A percentile compares a stretch with the other conserved stretches of the same genome.
Conservation (phyloP, 1,140 invertebrate species). For the Meteorus sp. region DNA sequence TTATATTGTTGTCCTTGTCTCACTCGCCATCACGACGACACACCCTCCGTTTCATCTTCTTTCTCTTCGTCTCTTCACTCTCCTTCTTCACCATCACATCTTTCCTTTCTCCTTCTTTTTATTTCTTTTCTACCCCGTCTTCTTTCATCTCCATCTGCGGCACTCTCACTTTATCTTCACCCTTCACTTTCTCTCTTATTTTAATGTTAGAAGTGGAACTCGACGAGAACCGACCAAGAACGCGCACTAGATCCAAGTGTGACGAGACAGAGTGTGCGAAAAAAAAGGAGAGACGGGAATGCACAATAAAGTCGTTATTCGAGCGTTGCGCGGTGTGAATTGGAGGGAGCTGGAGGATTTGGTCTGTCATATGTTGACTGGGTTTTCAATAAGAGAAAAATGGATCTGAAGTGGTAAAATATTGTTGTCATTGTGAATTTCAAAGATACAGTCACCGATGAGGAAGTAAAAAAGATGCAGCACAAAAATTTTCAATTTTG, state of each 20-base stretch:
- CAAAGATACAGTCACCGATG: no score
- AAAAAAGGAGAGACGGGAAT: slow-evolving; percentile 37
- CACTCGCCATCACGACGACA: slow-evolving; percentile 25
- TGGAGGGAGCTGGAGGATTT: slow-evolving; percentile 24
- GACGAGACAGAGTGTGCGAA: slow-evolving; percentile 23
- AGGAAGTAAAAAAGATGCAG: no score
- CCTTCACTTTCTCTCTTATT: no score
- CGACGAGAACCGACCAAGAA: no score
- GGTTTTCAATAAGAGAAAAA: no score
- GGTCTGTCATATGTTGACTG: slow-evolving; percentile 23
- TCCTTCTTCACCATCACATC: no score
- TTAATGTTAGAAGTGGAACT: no score
- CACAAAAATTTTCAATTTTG: no score
- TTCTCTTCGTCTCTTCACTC: slow-evolving; percentile 7
- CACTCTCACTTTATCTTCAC: slow-evolving; percentile 12
- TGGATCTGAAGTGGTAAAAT: no score
- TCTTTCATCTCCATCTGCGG: neutral
- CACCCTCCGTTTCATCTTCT: slow-evolving; percentile 17
- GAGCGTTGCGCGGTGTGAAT: slow-evolving; percentile 26
- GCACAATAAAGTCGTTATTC: slow-evolving; percentile 52
- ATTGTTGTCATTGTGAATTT: no score
- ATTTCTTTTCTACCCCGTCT: no score
- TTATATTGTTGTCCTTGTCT: slow-evolving; percentile 54
- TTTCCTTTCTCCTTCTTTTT: no score
- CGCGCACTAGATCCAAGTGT: neutral